Base-by-base conservation (phyloP, 2,113 vertebrate genomes). In the Megaceryle maxima region DNA sequence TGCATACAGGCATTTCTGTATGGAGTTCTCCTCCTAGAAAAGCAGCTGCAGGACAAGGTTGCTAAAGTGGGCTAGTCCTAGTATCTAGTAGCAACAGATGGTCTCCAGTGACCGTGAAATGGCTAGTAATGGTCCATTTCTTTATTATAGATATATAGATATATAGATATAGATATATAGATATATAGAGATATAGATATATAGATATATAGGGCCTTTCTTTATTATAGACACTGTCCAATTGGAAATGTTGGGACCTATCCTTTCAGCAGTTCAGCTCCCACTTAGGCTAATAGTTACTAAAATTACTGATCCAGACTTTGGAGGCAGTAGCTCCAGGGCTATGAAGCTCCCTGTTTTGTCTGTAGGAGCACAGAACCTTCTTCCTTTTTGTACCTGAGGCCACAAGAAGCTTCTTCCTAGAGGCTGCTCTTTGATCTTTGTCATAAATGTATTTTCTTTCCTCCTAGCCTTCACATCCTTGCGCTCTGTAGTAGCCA, bases 401-500 rank as follows among this genome's bases (percentile, higher is more conserved):
- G 11, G 55, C 48, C 53, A 72, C 56, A 53, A 21, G 21, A 62
- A 81, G 19, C 20, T 59, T 50, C 21, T 60, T 56, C 66, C 69
- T 39, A 46, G 39, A 56, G 20, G 33, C 29, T 94, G 39, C 20
- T 84, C n/a, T 81, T 86, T 33, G 29, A 37, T 29, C 22, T 6
- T 9, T 75, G 43, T 20, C 78, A 64, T 11, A 51, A 50, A 82
- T 25, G 33, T 39, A 48, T 70, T 73, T 31, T 31, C 67, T 64
- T 92, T 78, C n/a, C 74, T 73, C 46, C 63, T 82, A 99, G 98
- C 97, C 22, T 83, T 97, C 95, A 80, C 85, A 29, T 67, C 97
- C 11, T 53, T 97, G 90, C 97, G 95, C 64, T 98, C 98, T 0
- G 88, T 97, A 37, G 87, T 99, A 43, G 98, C 98, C 2, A 25